Base-by-base conservation (phyloP, 1,140 invertebrate species). In the Drosophila chauvacae region DNA sequence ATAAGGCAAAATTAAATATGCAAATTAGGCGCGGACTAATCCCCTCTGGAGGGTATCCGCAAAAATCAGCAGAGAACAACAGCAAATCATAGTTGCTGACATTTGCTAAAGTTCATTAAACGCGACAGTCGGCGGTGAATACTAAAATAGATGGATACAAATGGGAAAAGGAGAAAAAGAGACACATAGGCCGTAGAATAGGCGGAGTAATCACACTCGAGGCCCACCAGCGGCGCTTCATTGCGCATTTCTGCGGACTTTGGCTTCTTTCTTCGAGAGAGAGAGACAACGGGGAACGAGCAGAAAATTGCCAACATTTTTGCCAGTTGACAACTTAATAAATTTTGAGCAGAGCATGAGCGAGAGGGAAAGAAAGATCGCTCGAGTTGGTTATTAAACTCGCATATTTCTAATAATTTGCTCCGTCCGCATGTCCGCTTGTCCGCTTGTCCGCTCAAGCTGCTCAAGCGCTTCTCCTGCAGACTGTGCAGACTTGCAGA, bases 341-440 rank as follows among this genome's bases (percentile, higher is more conserved):
- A 90, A 90, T 90, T 90, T 84, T 87, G 83, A 85, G 60, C 57
- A 33, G 61, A 30, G 44, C 41, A n/a, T 16, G 41, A 45, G 28
- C 14, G 64, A 55, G 11, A 26, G 51, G 57, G 56, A 58, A 33
- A 62, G 35, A 64, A 59, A 76, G 44, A 65, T 83, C 60, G 81
- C 71, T 69, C 63, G 63, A 72, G 72, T 77, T 84, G 77, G 62
- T 83, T 86, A 88, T 90, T 90, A 90, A 90, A 90, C 85, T 83
- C 86, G 86, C 78, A 90, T 90, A 85, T 90, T 88, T 88, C 78
- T 81, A 85, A 88, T 85, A 88, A 90, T 90, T 88, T 84, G 74
- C 77, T 75, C 72, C 28, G 62, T 65, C 80, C 71, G 55, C 63
- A 18, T 39, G 44, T 70, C 66, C 28, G 35, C 14, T 51, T 39